Percentiles rank a stretch among this genome's conserved stretches.
Conservation (phyloP, 2,888 invertebrate species). For the Empis livida region DNA sequence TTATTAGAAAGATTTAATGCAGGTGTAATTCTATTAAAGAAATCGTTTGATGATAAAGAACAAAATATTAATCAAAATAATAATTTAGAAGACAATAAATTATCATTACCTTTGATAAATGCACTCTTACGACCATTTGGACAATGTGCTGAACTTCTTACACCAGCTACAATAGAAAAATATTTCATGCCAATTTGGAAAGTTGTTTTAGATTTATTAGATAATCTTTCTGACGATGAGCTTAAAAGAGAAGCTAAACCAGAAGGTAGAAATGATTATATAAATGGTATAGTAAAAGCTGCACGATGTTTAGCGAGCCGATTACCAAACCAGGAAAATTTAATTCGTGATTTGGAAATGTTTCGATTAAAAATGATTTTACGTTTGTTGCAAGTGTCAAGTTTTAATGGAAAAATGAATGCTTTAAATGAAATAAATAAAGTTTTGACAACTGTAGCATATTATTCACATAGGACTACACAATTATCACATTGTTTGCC, state of each 20-base stretch:
- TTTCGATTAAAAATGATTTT: constrained; percentile 94
- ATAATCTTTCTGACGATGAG: constrained; percentile 89
- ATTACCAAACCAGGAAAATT: constrained; percentile 68
- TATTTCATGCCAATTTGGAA: constrained; percentile 89
- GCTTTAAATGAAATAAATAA: constrained; percentile 97
- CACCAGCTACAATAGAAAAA: constrained; percentile 78
- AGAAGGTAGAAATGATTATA: constrained; percentile 91
- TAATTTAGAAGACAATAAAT: constrained; percentile 21
- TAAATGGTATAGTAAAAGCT: constrained; percentile 87
- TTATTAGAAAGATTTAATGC: constrained; percentile 70
- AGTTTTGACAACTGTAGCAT: constrained; percentile 81
- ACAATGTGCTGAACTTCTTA: constrained; percentile 80
- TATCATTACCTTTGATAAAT: constrained; percentile 65
- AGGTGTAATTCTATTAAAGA: constrained; percentile 48
- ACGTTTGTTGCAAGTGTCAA: constrained; percentile 84
- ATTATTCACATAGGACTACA: constrained; percentile 64
- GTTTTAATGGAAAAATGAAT: constrained; percentile 98
- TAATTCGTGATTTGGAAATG: constrained; percentile 68
- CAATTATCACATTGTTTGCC: constrained; percentile 49
- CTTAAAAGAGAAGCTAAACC: constrained; percentile 87
- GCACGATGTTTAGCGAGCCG: constrained; percentile 80
- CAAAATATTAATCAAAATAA: not conserved
- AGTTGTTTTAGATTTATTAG: constrained; percentile 78
- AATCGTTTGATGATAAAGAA: constrained; percentile 14
- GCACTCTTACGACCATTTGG: constrained; percentile 84